A percentile compares a stretch with the other conserved stretches of the same genome.
Evolutionary conservation across 2,888 invertebrate genomes (phyloP).

Genomic region (Eristalinus aeneus): DNA sequence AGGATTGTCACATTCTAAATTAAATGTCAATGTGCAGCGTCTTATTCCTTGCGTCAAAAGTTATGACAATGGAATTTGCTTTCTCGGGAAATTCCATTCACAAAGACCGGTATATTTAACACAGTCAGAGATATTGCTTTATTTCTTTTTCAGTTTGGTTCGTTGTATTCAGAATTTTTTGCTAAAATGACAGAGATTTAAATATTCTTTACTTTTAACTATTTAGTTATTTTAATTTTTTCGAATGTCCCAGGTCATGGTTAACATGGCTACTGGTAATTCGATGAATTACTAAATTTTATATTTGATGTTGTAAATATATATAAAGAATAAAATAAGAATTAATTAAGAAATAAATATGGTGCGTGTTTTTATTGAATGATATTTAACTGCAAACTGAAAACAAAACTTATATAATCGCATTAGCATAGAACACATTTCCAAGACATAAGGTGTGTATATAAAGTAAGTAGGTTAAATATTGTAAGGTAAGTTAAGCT

Average conservation of each 20-base stretch:
- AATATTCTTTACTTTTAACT: slow-evolving; percentile 1
- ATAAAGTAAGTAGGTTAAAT: too few relatives aligned
- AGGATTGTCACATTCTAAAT: slow-evolving; percentile 5
- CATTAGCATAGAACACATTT: too few relatives aligned
- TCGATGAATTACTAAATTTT: background rate
- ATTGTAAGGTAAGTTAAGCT: too few relatives aligned
- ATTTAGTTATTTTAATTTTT: slow-evolving; percentile 18
- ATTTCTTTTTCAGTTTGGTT: background rate
- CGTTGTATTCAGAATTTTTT: background rate
- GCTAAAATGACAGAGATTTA: slow-evolving; percentile 15
- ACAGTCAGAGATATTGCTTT: background rate
- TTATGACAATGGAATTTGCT: slow-evolving; percentile 36
- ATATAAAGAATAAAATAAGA: too few relatives aligned
- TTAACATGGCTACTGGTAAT: slow-evolving; percentile 6
- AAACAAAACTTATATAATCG: too few relatives aligned
- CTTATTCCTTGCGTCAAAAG: slow-evolving; percentile 34
- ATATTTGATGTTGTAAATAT: background rate
- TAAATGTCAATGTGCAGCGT: slow-evolving; percentile 1
- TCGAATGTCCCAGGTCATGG: background rate
- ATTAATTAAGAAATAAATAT: too few relatives aligned
- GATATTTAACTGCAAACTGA: too few relatives aligned
- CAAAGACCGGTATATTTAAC: slow-evolving; percentile 18
- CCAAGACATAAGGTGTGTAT: too few relatives aligned
- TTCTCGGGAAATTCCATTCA: slow-evolving; percentile 44
- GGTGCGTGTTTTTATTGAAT: too few relatives aligned